Evolutionary conservation across 2,888 invertebrate genomes (phyloP).

Genomic region (Aphidius colemani): DNA sequence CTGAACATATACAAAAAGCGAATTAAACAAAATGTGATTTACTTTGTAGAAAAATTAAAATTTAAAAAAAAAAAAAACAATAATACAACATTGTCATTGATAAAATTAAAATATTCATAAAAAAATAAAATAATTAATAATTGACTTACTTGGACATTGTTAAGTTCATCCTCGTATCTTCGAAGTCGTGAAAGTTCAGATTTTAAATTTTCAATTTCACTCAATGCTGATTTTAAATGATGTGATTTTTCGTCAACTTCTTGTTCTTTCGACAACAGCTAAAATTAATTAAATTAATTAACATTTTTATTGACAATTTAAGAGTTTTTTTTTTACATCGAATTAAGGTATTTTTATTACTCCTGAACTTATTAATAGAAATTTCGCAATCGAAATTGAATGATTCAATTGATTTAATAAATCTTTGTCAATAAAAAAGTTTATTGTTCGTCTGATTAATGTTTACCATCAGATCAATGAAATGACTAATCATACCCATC

Average conservation of each 20-base stretch:
- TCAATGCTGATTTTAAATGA: slow-evolving; percentile 65
- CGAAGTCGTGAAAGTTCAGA: slow-evolving; percentile 68
- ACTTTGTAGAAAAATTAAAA: slow-evolving; percentile 22
- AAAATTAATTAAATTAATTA: slow-evolving; percentile 23
- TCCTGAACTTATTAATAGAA: too few species aligned
- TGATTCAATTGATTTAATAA: slow-evolving; percentile 9
- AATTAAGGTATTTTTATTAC: background rate
- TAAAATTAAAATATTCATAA: background rate
- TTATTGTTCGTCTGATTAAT: too few species aligned
- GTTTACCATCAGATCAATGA: too few species aligned
- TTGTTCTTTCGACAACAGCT: slow-evolving; percentile 61
- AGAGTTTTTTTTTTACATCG: too few species aligned
- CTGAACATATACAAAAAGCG: slow-evolving; percentile 8
- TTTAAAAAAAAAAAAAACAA: slow-evolving; percentile 17
- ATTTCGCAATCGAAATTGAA: too few species aligned
- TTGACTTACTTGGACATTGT: slow-evolving; percentile 68
- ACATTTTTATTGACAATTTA: background rate
- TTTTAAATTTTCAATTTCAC: slow-evolving; percentile 67
- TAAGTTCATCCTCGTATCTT: slow-evolving; percentile 69
- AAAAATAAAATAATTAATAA: background rate
- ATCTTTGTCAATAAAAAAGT: too few species aligned
- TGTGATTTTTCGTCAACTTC: slow-evolving; percentile 68
- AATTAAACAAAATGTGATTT: slow-evolving; percentile 23
- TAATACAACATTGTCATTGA: slow-evolving; percentile 28
- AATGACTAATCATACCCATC: too few species aligned